These are phyloP conservation scores for Drosophila sp. DNA, from an alignment of 1,140 invertebrate species.

Conservation along the genomic window DNA sequence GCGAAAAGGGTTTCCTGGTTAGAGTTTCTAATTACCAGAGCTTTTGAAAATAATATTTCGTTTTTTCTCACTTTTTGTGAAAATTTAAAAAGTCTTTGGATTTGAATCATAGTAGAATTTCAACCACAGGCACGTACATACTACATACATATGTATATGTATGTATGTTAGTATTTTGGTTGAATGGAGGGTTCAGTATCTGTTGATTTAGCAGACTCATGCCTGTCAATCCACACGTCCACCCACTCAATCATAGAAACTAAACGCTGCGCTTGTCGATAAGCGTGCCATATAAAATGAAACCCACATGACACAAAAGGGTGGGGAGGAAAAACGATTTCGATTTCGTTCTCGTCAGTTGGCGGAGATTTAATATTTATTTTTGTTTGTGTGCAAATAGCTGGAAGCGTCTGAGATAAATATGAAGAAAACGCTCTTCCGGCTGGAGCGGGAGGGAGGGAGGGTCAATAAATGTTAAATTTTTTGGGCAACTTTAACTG, in stretches of 20 bases:
- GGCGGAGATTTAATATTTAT: conserved; percentile 80
- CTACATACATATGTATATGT: background rate
- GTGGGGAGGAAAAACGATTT: conserved; percentile 56
- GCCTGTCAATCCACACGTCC: conserved; percentile 80
- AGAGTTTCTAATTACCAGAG: conserved; percentile 63
- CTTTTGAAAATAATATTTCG: conserved; percentile 46
- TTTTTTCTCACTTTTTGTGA: background rate
- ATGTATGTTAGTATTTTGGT: background rate
- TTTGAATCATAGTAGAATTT: background rate
- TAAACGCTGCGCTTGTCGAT: conserved; percentile 73
- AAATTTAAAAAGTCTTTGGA: background rate
- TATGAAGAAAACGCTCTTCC: conserved; percentile 23
- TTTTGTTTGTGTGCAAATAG: conserved; percentile 82
- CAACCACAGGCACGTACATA: background rate
- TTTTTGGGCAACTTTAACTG: background rate
- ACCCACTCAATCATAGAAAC: conserved; percentile 79
- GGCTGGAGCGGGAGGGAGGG: background rate
- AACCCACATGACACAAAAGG: conserved; percentile 7
- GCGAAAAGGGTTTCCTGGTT: conserved; percentile 54
- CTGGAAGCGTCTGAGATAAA: conserved; percentile 67
- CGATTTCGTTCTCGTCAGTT: conserved; percentile 68
- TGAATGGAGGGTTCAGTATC: conserved; percentile 27
- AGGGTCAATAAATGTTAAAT: conserved; percentile 6
- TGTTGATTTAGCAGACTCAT: conserved; percentile 80
- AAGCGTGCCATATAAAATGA: conserved; percentile 67